Conservation (phyloP, 2,888 invertebrate species). For the Sphaerophoria rueppellii region DNA sequence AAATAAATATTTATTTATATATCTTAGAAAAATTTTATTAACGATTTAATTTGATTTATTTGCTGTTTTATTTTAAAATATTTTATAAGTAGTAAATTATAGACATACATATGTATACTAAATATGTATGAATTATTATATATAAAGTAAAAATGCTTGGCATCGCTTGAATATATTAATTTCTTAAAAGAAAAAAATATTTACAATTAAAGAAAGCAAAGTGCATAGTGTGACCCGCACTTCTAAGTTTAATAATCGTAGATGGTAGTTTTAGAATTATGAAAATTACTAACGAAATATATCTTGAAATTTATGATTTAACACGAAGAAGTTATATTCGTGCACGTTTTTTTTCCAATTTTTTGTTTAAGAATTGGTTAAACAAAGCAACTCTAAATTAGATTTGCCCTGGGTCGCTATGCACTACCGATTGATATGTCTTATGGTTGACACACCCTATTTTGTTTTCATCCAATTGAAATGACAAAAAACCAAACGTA, state of each 20-base stretch:
- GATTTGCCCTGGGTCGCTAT: slow-evolving; percentile 65
- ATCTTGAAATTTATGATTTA: slow-evolving; percentile 52
- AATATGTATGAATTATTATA: neutral
- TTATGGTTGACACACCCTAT: slow-evolving; percentile 82
- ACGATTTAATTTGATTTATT: slow-evolving; percentile 24
- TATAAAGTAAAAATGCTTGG: slow-evolving; percentile 74
- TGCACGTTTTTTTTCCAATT: slow-evolving; percentile 53
- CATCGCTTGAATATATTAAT: slow-evolving; percentile 75
- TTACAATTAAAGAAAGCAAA: slow-evolving; percentile 58
- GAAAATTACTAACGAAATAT: slow-evolving; percentile 22
- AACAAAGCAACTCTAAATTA: slow-evolving; percentile 32
- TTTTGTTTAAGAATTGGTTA: slow-evolving; percentile 45
- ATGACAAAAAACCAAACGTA: slow-evolving; percentile 37
- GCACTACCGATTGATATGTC: slow-evolving; percentile 78
- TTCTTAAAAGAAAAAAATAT: slow-evolving; percentile 33
- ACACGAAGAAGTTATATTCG: slow-evolving; percentile 63
- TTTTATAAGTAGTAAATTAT: slow-evolving; percentile 26
- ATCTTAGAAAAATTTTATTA: slow-evolving; percentile 18
- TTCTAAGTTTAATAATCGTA: slow-evolving; percentile 41
- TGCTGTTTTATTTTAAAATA: slow-evolving; percentile 48
- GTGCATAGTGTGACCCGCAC: slow-evolving; percentile 75
- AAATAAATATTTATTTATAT: slow-evolving; percentile 45
- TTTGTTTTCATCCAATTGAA: slow-evolving; percentile 54
- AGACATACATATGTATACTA: slow-evolving; percentile 43
- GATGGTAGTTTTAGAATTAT: slow-evolving; percentile 59